Conservation (phyloP, 2,113 vertebrate genomes). For the Zootoca vivipara region DNA sequence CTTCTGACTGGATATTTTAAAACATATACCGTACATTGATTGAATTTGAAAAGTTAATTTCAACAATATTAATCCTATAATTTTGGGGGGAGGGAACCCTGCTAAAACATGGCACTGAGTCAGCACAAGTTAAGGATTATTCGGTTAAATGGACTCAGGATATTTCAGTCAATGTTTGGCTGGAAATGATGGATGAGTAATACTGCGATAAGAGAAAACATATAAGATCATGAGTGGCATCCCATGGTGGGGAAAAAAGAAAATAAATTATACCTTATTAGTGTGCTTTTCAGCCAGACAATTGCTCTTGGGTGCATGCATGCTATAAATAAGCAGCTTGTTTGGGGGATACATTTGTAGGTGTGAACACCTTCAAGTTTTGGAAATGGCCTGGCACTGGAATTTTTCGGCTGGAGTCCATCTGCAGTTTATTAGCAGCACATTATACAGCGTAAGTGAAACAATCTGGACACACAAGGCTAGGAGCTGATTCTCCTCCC, state of each 20-base stretch:
- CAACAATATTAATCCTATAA: too few species aligned
- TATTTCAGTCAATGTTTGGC: too few species aligned
- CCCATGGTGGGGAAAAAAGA: background rate
- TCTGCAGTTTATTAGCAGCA: constrained; percentile 72
- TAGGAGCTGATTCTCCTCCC: constrained; percentile 58
- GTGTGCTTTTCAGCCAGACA: constrained; percentile 63
- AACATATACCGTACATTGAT: too few species aligned
- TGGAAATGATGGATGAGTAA: too few species aligned
- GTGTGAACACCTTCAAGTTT: constrained; percentile 38
- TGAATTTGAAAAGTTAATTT: too few species aligned
- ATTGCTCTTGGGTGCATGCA: constrained; percentile 54
- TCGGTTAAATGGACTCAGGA: too few species aligned
- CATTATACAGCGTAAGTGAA: constrained; percentile 71
- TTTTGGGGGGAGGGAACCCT: too few species aligned
- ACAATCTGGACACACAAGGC: constrained; percentile 69
- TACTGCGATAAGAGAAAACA: too few species aligned
- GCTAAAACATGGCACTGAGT: too few species aligned
- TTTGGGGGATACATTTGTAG: constrained; percentile 63
- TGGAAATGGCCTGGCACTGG: background rate
- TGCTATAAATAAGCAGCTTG: constrained; percentile 43
- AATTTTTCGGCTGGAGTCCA: constrained; percentile 69
- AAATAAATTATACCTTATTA: background rate
- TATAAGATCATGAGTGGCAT: background rate
- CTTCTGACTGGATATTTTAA: too few species aligned
- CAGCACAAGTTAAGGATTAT: too few species aligned